Evolutionary conservation across 2,797 vertebrate species (phyloP).

Genomic region (Setipinna tenuifilis): DNA sequence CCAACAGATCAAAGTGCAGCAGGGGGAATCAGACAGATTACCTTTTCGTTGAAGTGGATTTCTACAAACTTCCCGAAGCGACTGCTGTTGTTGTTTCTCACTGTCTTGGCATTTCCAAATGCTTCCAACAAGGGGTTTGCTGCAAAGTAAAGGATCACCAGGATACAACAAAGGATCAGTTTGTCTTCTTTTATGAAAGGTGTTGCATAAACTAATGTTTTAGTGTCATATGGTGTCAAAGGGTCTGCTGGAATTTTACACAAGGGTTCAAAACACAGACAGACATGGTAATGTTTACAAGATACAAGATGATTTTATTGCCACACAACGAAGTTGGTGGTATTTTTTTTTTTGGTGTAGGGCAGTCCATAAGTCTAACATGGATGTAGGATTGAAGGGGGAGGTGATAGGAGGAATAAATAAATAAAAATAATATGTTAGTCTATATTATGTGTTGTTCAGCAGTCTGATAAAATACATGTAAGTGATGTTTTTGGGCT

Average conservation of each 20-base stretch:
- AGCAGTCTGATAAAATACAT: too few relatives aligned
- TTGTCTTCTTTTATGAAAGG: too few relatives aligned
- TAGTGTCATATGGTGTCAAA: background rate
- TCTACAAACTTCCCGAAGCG: constrained; percentile 92
- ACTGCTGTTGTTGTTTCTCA: constrained; percentile 92
- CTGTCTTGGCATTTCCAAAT: constrained; percentile 90
- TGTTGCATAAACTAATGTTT: background rate
- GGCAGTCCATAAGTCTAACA: too few relatives aligned
- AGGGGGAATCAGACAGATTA: constrained; percentile 49
- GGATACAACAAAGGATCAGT: background rate
- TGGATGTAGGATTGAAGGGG: too few relatives aligned
- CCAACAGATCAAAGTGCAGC: background rate
- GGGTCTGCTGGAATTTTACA: too few relatives aligned
- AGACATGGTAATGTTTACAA: background rate
- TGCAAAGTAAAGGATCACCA: constrained; percentile 53
- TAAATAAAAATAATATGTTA: too few relatives aligned
- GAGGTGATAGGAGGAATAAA: too few relatives aligned
- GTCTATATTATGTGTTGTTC: too few relatives aligned
- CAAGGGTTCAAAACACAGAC: background rate
- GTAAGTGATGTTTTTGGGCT: background rate
- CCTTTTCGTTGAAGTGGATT: constrained; percentile 91
- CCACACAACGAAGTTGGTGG: too few relatives aligned
- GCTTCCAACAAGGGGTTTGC: constrained; percentile 88
- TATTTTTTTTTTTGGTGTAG: too few relatives aligned
- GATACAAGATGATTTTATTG: too few relatives aligned